phyloP scores from a whole-genome alignment of 2,888 invertebrate species.

The Brenthis hecate region DNA sequence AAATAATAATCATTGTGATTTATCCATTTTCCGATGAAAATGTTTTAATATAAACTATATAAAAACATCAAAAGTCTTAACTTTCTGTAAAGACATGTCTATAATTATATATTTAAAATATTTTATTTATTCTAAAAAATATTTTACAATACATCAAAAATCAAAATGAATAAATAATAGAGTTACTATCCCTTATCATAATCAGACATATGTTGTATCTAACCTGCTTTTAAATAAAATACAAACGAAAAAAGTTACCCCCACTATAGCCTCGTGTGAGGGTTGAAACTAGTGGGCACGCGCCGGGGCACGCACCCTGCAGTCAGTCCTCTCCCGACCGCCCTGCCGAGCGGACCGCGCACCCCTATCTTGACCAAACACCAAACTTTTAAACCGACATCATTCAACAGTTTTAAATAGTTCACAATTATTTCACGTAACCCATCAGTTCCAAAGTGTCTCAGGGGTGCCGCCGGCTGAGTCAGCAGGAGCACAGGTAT shows the following conservation, averaged over 20 bases:
- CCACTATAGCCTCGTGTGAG: constrained; percentile 50
- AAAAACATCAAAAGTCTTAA: no score
- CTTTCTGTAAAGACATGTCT: no score
- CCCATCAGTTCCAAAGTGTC: constrained; percentile 43
- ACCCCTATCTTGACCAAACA: constrained; percentile 55
- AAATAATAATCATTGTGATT: not conserved
- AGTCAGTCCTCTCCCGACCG: constrained; percentile 72
- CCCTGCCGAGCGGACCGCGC: constrained; percentile 73
- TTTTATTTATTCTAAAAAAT: no score
- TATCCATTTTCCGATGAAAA: no score
- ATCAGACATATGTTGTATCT: constrained; percentile 6
- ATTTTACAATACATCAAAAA: not conserved
- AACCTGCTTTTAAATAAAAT: constrained; percentile 13
- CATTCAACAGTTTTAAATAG: constrained; percentile 33
- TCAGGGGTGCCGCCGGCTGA: constrained; percentile 73
- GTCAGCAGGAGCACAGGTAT: constrained; percentile 75
- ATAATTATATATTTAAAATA: no score
- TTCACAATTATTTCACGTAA: constrained; percentile 20
- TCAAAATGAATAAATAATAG: not conserved
- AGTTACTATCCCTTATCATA: not conserved
- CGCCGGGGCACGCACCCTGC: constrained; percentile 69
- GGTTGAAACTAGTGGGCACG: constrained; percentile 62
- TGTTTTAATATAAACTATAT: no score
- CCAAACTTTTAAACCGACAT: constrained; percentile 43
- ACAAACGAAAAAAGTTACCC: constrained; percentile 12